Evolutionary conservation across 2,113 vertebrate genomes (phyloP).

Genomic region (Lates calcarifer): DNA sequence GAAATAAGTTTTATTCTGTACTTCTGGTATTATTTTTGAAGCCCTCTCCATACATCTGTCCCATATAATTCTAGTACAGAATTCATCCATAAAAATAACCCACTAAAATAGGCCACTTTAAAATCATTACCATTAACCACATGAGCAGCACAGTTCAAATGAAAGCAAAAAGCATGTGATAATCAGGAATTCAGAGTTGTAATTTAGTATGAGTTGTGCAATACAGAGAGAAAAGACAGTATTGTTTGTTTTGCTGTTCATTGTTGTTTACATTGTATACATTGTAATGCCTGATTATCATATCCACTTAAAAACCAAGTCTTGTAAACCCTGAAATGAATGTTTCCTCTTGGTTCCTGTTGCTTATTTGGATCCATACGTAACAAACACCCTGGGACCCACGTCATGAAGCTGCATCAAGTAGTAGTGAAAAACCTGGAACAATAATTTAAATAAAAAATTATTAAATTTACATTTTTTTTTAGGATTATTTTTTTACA

Average conservation of each 20-base stretch:
- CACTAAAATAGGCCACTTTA: conserved; percentile 45
- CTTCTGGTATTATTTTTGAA: conserved; percentile 52
- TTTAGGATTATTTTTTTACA: too few relatives aligned
- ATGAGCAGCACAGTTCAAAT: conserved; percentile 46
- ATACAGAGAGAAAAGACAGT: conserved; percentile 65
- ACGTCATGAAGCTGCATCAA: conserved; percentile 7
- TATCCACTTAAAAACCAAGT: conserved; percentile 57
- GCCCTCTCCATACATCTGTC: conserved; percentile 21
- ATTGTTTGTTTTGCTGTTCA: conserved; percentile 66
- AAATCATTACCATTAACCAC: conserved; percentile 33
- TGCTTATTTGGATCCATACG: conserved; percentile 11
- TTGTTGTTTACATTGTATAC: conserved; percentile 74
- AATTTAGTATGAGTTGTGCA: conserved; percentile 71
- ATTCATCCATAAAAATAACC: conserved; percentile 30
- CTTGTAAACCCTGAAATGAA: conserved; percentile 45
- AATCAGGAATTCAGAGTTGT: conserved; percentile 68
- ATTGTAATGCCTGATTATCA: conserved; percentile 65
- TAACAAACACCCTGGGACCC: conserved; percentile 1
- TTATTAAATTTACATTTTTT: too few relatives aligned
- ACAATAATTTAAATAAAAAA: background rate
- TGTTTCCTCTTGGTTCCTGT: conserved; percentile 45
- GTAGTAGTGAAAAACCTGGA: conserved; percentile 13
- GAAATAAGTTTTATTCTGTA: conserved; percentile 52
- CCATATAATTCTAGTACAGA: conserved; percentile 37
- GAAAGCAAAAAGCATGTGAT: conserved; percentile 59